Conservation (phyloP, 2,797 vertebrate species). For the Cuniculus paca region DNA sequence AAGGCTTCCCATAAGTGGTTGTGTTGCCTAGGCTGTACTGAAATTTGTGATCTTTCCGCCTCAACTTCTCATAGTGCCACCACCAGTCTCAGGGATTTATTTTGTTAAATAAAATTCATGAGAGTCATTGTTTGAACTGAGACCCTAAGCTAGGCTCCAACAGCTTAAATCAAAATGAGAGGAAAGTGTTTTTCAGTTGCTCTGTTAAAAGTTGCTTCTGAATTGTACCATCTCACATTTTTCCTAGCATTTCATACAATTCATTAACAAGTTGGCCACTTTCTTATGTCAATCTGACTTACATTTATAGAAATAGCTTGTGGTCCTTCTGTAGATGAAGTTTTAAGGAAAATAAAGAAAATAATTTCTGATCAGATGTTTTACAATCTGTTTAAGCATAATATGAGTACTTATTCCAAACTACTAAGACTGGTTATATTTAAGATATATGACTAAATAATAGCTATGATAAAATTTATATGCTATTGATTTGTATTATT, state of each 20-base stretch:
- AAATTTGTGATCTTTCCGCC: not conserved
- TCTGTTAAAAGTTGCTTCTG: not conserved
- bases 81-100: not conserved
- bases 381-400: not conserved
- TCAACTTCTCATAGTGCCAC: not conserved
- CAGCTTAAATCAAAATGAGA: not conserved
- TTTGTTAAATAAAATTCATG: not conserved
- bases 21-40: not conserved
- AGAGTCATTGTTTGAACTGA: not conserved
- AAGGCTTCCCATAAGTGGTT: not conserved
- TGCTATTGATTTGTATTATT: not conserved
- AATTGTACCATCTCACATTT: not conserved
- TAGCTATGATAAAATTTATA: not conserved
- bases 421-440: not conserved
- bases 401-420: not conserved
- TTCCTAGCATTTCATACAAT: constrained; percentile 11
- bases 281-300: not conserved
- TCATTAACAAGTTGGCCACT: not conserved
- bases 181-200: not conserved
- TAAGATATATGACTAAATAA: not conserved
- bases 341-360: constrained; percentile 28
- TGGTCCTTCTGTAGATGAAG: not conserved
- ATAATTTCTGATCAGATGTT: not conserved
- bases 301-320: not conserved
- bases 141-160: not conserved